Base-by-base conservation (phyloP, 2,113 vertebrate genomes). In the Pterocles burchelli region DNA sequence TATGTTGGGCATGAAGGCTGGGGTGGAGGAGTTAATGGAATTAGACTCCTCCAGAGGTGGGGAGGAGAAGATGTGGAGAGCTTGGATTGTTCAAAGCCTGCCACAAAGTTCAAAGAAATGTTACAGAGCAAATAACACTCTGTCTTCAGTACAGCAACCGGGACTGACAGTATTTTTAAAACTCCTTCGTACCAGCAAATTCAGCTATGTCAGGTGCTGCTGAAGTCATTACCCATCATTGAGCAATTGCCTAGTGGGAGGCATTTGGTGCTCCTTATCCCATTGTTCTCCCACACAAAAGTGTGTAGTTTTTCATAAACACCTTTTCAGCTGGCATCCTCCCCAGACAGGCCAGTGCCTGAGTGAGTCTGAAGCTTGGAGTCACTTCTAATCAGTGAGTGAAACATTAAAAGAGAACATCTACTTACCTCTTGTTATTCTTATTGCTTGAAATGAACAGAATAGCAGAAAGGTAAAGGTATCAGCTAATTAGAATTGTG, bases 181-280 rank as follows among this genome's bases (percentile, higher is more conserved):
- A 46, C 13, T 55, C 24, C 26, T 78, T 49, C 2, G 1, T 10
- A 26, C 9, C 38, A 25, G 33, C 48, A 41, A 83, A 55, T 48
- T 80, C 11, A 25, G 28, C 26, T 15, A 11, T 36, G 41, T 28
- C 54, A 70, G 41, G 49, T 19, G 12, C 13, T 45, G 43, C 45
- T 82, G 54, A 46, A 73, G 11, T 51, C n/a, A 45, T 2, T 1
- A 38, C 11, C 34, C 38, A 6, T 29, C 5, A 9, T n/a, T 0
- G 4, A 16, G 59, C 11, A 12, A 16, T 9, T 81, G 25, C 24
- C 31, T 65, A 33, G 28, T 28, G 48, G 57, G 55, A 88, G 17
- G 52, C 7, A 2, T 33, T 41, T 22, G 24, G 11, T 89, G 70
- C 13, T 73, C 14, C 28, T 75, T 80, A n/a, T 63, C 57, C 33